A percentile compares a stretch with the other conserved stretches of the same genome.
Conservation (phyloP, 2,797 vertebrate species). For the Chelon auratus region DNA sequence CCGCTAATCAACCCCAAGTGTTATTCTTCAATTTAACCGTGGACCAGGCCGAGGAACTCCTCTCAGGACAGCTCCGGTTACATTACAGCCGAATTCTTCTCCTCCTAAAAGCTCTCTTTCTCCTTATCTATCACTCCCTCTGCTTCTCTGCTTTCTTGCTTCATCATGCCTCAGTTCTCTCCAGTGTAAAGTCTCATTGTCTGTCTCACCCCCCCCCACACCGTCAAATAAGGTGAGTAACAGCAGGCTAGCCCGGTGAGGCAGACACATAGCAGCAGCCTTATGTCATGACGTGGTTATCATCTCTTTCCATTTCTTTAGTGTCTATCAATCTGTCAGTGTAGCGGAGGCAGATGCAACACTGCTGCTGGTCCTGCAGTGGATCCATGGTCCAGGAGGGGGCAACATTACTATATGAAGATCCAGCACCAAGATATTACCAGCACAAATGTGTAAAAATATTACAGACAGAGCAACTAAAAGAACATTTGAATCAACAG, state of each 20-base stretch:
- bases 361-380: slow-evolving; percentile 31
- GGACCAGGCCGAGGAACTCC: slow-evolving; percentile 65
- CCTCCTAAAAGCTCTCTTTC: slow-evolving; percentile 62
- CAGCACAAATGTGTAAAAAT: background rate
- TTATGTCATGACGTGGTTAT: slow-evolving; percentile 64
- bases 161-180: slow-evolving; percentile 58
- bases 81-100: slow-evolving; percentile 41
- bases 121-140: slow-evolving; percentile 46
- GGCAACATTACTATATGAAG: slow-evolving; percentile 59
- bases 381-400: slow-evolving; percentile 69
- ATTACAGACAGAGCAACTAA: background rate
- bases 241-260: slow-evolving; percentile 27
- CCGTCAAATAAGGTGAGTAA: slow-evolving; percentile 37
- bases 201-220: slow-evolving; percentile 4
- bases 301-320: slow-evolving; percentile 49
- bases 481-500: background rate
- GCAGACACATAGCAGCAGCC: slow-evolving; percentile 48
- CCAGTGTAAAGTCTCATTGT: slow-evolving; percentile 52
- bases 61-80: slow-evolving; percentile 62
- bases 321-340: slow-evolving; percentile 58
- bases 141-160: slow-evolving; percentile 58
- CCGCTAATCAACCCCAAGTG: slow-evolving; percentile 77
- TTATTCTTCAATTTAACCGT: slow-evolving; percentile 85
- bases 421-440: background rate
- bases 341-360: slow-evolving; percentile 14